Percentiles rank a stretch among this genome's conserved stretches.
Conservation (phyloP, 2,113 vertebrate genomes). For the Chaenocephalus aceratus region DNA sequence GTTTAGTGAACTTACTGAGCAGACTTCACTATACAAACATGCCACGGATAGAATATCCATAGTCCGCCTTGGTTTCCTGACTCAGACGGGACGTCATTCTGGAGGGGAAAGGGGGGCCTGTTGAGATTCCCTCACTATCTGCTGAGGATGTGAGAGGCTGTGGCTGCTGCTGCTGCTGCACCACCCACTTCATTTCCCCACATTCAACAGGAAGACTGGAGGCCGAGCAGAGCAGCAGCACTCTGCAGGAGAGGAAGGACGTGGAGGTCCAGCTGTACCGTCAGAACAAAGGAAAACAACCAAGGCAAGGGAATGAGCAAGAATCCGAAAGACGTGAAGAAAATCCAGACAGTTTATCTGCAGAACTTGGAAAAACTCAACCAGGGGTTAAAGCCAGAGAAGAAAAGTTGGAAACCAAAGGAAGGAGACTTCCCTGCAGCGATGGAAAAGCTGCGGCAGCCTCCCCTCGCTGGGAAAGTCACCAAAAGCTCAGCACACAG, state of each 20-base stretch:
- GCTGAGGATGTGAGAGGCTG: conserved; percentile 59
- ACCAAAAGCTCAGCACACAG: conserved; percentile 77
- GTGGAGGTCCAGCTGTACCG: conserved; percentile 51
- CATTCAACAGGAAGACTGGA: conserved; percentile 84
- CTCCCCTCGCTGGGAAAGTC: conserved; percentile 62
- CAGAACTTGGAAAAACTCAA: conserved; percentile 79
- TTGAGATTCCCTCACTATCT: conserved; percentile 64
- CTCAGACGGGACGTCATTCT: conserved; percentile 67
- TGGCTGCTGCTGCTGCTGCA: conserved; percentile 61
- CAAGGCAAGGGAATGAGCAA: conserved; percentile 76
- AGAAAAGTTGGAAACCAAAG: conserved; percentile 75
- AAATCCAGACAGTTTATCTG: conserved; percentile 75
- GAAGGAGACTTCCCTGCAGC: conserved; percentile 69
- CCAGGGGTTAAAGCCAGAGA: conserved; percentile 69
- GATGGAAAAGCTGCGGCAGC: conserved; percentile 75
- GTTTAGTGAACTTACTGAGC: conserved; percentile 15
- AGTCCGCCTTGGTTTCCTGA: conserved; percentile 71
- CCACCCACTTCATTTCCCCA: conserved; percentile 76
- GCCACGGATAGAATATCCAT: conserved; percentile 49
- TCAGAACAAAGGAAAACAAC: conserved; percentile 46
- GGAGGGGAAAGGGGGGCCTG: conserved; percentile 39
- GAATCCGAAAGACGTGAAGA: conserved; percentile 78
- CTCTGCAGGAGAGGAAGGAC: conserved; percentile 65
- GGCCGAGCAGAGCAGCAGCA: conserved; percentile 55
- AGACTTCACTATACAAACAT: conserved; percentile 62